These are phyloP conservation scores for Drosophila picticornis DNA, from an alignment of 2,888 invertebrate genomes.

Conservation along the genomic window DNA sequence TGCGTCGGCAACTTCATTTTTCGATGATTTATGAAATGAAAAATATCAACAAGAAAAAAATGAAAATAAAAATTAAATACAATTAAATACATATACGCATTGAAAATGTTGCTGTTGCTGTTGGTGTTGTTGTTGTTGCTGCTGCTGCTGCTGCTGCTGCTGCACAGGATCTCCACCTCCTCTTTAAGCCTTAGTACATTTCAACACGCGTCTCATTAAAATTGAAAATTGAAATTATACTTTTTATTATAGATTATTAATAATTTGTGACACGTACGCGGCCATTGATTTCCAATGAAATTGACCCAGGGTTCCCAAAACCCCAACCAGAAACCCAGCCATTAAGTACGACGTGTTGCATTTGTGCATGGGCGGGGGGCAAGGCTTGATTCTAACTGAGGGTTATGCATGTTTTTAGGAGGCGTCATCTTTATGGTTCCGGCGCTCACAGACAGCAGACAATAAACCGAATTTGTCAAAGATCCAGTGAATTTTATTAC, in stretches of 20 bases:
- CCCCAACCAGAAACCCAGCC: slow-evolving; percentile 7
- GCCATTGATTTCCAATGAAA: slow-evolving; percentile 70
- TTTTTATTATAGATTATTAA: slow-evolving; percentile 79
- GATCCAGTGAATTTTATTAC: not conserved
- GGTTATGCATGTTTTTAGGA: not conserved
- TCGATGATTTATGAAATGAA: slow-evolving; percentile 77
- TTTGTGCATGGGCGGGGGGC: not conserved
- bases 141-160: not conserved
- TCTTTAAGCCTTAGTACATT: slow-evolving; percentile 38
- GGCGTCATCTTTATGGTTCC: not conserved
- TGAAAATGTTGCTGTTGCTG: slow-evolving; percentile 4
- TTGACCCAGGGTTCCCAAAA: slow-evolving; percentile 26
- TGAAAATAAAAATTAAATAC: slow-evolving; percentile 14
- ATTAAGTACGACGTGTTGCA: slow-evolving; percentile 26
- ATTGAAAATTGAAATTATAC: slow-evolving; percentile 73
- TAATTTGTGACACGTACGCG: slow-evolving; percentile 76
- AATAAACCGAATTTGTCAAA: not conserved
- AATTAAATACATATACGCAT: slow-evolving; percentile 1
- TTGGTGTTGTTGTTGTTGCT: not conserved
- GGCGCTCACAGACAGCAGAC: not conserved
- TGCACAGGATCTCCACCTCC: slow-evolving; percentile 42
- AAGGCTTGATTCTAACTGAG: not conserved
- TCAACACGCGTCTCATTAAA: slow-evolving; percentile 77
- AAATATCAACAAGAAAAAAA: slow-evolving; percentile 35
- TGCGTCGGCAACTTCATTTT: slow-evolving; percentile 79